Evolutionary conservation across 2,888 invertebrate species (phyloP), one percentile per base, ranked within the genome.

Genomic region (Leistus spinibarbis): DNA sequence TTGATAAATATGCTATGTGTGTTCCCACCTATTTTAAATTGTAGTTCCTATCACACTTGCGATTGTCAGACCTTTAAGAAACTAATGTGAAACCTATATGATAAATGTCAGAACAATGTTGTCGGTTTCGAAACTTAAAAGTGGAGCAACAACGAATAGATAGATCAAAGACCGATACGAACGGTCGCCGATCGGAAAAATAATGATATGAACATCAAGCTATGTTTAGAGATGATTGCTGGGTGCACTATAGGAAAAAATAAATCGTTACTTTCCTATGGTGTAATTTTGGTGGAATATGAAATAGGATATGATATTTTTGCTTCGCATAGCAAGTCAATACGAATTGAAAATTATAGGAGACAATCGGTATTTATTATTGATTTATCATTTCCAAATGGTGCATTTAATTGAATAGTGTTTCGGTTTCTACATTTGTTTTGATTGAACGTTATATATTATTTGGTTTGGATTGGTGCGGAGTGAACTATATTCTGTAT

Each of bases 91-190:
- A 54, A 54, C 23, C 63, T 22, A n/a, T 54, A 71, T 71, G 71
- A 71, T 71, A 71, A 71, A 71, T 71, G 64, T 17, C 54, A 64
- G n/a, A 19, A n/a, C 24, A 20, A 40, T 22, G 23, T 64, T 16
- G 71, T 64, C 22, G 71, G 63, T 71, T 71, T 71, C 71, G 71
- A 71, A 71, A 71, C 63, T 54, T 16, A 63, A 60, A 60, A 71
- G 71, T 71, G 64, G 71, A 64, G 64, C 64, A 71, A 64, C 54
- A 40, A 64, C 64, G 63, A 62, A 40, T 40, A 40, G 40, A 13
- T 40, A 40, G 64, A 71, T 71, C 71, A 71, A 16, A 60, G 62
- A 62, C 23, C 54, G 71, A 71, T 71, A 71, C 22, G 5, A 69
- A 68, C 27, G 20, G 17, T 40, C 53, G 57, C 54, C 70, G 53